Conservation (phyloP, 2,113 vertebrate species). For the Propithecus coquereli region DNA sequence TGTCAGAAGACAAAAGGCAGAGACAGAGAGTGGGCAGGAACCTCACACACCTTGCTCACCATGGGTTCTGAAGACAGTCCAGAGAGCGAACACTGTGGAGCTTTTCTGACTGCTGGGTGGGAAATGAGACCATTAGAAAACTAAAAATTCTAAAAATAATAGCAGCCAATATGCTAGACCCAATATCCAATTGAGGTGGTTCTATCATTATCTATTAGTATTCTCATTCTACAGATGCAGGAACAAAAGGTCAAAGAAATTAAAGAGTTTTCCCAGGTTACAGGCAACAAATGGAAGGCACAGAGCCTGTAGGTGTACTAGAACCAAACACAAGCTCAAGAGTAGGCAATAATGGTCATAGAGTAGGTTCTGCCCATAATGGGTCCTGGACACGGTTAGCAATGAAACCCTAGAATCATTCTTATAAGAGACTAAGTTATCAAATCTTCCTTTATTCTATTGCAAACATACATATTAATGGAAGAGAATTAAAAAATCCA, state of each 20-base stretch:
- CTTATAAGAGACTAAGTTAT: background rate
- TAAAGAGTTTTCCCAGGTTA: background rate
- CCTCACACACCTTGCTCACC: background rate
- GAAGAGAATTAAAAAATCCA: background rate
- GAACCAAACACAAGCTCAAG: background rate
- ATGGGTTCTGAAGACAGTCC: background rate
- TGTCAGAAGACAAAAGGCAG: background rate
- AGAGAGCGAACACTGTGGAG: background rate
- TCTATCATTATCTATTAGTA: background rate
- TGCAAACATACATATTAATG: background rate
- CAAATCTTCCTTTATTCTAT: background rate
- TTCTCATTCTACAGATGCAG: background rate
- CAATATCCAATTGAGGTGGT: background rate
- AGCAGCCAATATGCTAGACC: background rate
- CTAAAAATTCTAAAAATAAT: background rate
- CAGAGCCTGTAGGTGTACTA: background rate
- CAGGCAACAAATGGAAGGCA: background rate
- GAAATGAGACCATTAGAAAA: background rate
- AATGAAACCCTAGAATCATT: background rate
- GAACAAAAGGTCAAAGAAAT: background rate
- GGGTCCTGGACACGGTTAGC: background rate
- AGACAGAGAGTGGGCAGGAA: background rate
- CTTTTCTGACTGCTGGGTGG: background rate
- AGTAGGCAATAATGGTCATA: background rate
- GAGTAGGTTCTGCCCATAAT: background rate